Evolutionary conservation across 37 sponge, comb jelly and placozoan species (phyloP).

Genomic region (Ianthella basta): DNA sequence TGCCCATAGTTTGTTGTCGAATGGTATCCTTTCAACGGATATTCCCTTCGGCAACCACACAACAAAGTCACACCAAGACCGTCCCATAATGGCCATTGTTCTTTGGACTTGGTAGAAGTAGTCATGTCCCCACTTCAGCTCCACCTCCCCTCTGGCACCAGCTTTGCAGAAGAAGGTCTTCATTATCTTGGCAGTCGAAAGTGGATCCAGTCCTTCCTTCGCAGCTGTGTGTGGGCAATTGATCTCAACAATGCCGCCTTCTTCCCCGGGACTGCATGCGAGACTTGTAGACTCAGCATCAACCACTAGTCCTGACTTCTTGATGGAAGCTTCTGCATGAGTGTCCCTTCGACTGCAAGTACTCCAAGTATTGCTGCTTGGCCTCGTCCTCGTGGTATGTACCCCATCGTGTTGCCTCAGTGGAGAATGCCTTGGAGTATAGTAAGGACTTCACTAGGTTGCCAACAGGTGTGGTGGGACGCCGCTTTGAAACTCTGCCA

Average conservation of each 20-base stretch:
- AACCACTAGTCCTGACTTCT: background rate
- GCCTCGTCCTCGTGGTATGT: no score
- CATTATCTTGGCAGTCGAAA: background rate
- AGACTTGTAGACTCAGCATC: background rate
- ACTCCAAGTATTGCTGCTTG: no score
- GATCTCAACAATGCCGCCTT: background rate
- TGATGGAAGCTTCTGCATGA: background rate
- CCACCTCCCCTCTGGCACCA: background rate
- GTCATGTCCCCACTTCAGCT: no score
- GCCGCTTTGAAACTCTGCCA: no score
- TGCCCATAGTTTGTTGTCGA: background rate
- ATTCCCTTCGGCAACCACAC: slow-evolving; percentile 17
- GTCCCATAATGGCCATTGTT: background rate
- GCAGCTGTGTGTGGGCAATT: background rate
- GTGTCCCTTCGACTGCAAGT: background rate
- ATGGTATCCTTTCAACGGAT: background rate
- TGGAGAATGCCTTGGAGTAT: no score
- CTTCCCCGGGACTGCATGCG: slow-evolving; percentile 2
- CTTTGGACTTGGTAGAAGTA: no score
- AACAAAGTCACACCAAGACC: slow-evolving; percentile 22
- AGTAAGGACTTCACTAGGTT: no score
- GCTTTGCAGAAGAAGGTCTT: background rate
- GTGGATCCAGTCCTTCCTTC: slow-evolving; percentile 5
- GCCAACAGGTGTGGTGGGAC: no score
- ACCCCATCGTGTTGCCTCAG: no score